A percentile compares a stretch with the other conserved stretches of the same genome.
Evolutionary conservation across 2,888 invertebrate genomes (phyloP).

Genomic region (Nephrotoma flavescens): DNA sequence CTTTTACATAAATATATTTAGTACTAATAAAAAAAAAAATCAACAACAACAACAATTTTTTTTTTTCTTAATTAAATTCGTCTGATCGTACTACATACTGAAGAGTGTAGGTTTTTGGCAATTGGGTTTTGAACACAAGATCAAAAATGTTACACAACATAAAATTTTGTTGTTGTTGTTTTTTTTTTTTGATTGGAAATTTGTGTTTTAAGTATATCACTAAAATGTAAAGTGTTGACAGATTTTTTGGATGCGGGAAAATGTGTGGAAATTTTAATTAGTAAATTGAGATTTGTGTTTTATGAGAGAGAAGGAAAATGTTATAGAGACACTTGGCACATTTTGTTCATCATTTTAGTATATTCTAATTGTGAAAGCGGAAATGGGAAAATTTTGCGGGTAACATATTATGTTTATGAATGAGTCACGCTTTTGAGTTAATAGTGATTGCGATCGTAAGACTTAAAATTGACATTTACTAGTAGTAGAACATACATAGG

Average conservation of each 20-base stretch:
- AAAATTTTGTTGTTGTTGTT: neutral
- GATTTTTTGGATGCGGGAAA: neutral
- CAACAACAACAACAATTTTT: neutral
- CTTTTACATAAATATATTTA: neutral
- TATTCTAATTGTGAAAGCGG: too few species aligned
- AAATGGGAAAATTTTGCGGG: too few species aligned
- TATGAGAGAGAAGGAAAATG: too few species aligned
- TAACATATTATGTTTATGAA: too few species aligned
- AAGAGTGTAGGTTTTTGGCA: neutral
- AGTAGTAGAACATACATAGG: too few species aligned
- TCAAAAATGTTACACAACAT: neutral
- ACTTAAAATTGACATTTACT: too few species aligned
- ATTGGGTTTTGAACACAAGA: neutral
- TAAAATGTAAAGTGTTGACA: neutral
- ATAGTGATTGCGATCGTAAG: too few species aligned
- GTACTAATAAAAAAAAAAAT: neutral
- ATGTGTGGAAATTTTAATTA: neutral
- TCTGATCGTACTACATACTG: neutral
- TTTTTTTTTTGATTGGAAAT: neutral
- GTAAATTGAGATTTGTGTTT: too few species aligned
- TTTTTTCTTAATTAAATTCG: neutral
- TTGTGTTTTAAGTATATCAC: neutral
- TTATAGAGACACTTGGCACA: too few species aligned
- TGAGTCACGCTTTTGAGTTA: too few species aligned
- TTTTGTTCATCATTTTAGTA: too few species aligned